A percentile compares a stretch with the other conserved stretches of the same genome.
phyloP scores from a whole-genome alignment of 64 coral and sea anemone genomes.

The Anthopleura sola region DNA sequence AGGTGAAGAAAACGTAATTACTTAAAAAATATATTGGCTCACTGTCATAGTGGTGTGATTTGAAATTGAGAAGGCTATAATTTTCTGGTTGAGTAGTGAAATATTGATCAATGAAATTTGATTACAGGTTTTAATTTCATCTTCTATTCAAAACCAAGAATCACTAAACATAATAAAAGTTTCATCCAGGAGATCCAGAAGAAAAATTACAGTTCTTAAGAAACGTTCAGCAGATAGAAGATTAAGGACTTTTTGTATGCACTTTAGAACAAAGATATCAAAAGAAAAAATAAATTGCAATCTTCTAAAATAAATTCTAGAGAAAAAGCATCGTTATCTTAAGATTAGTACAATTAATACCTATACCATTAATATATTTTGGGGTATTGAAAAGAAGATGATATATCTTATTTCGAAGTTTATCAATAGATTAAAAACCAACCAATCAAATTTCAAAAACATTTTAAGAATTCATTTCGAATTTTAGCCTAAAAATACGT shows the following conservation, averaged over 20 bases:
- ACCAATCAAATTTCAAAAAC: not conserved
- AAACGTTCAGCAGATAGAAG: not conserved
- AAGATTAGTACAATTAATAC: not conserved
- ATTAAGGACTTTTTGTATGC: not conserved
- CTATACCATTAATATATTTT: not conserved
- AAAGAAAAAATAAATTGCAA: not conserved
- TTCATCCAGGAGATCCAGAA: not conserved
- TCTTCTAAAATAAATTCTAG: not conserved
- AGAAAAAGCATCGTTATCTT: not conserved
- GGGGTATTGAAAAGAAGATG: too few relatives aligned
- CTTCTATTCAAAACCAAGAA: not conserved
- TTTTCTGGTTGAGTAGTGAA: slow-evolving; percentile 15
- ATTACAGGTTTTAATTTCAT: not conserved
- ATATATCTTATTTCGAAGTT: not conserved
- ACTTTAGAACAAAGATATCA: not conserved
- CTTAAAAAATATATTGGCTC: not conserved
- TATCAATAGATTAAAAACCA: not conserved
- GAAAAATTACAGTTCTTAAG: not conserved
- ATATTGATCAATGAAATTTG: not conserved
- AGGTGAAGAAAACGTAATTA: not conserved
- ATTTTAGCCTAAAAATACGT: not conserved
- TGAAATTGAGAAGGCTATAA: slow-evolving; percentile 16
- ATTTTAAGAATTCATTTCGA: too few relatives aligned
- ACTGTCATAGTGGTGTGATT: not conserved
- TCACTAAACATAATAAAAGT: not conserved